Percentiles rank a stretch among this genome's conserved stretches.
phyloP scores from a whole-genome alignment of 2,888 invertebrate species.

The Pseudococcus longispinus region DNA sequence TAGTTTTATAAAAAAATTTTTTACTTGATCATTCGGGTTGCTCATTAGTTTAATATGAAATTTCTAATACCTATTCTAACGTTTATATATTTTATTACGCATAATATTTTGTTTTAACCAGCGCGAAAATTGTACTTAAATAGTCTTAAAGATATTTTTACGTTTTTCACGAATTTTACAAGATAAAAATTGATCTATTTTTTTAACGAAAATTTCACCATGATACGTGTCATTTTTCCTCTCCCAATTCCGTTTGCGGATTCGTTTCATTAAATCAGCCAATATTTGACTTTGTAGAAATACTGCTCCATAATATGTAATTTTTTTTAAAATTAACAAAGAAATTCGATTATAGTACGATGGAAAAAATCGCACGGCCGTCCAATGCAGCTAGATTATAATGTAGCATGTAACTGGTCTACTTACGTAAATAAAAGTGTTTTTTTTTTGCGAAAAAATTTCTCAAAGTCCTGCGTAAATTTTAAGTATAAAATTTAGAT shows the following conservation, averaged over 20 bases:
- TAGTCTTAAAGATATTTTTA: constrained; percentile 18
- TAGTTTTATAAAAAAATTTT: constrained; percentile 1
- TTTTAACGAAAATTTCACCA: neutral
- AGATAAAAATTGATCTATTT: neutral
- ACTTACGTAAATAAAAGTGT: constrained; percentile 17
- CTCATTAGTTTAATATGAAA: constrained; percentile 30
- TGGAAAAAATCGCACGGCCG: constrained; percentile 42
- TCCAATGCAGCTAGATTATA: constrained; percentile 37
- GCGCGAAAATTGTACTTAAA: constrained; percentile 29
- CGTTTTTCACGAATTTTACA: neutral
- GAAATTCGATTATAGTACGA: neutral
- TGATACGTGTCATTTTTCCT: constrained; percentile 8
- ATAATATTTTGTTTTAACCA: neutral
- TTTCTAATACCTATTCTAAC: constrained; percentile 20
- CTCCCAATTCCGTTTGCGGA: too few relatives aligned
- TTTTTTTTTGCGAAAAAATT: constrained; percentile 24
- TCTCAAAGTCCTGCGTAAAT: constrained; percentile 36
- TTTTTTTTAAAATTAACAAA: neutral
- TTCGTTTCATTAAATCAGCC: too few relatives aligned
- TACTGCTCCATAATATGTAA: neutral
- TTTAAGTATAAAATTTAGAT: constrained; percentile 32
- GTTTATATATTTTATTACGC: constrained; percentile 20
- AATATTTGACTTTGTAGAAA: neutral
- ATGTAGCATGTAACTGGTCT: constrained; percentile 16
- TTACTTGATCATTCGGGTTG: constrained; percentile 30